Percentiles rank a stretch among this genome's conserved stretches.
Conservation (phyloP, 2,888 invertebrate species). For the Netelia inedita region DNA sequence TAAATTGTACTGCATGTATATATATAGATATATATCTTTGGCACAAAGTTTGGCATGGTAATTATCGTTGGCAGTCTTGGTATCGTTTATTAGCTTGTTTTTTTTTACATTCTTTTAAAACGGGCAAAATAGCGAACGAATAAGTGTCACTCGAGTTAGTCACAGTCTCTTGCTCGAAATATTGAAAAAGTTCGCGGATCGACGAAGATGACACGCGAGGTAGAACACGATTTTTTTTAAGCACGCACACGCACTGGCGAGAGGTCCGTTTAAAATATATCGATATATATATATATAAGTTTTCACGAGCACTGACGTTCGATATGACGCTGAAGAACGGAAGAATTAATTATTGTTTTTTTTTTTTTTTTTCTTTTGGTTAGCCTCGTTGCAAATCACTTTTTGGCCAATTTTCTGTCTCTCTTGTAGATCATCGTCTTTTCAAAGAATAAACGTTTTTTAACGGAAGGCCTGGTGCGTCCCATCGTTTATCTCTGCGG, state of each 20-base stretch:
- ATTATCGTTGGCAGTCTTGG: constrained; percentile 41
- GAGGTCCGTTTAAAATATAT: too few species aligned
- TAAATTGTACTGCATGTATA: constrained; percentile 64
- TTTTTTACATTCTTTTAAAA: too few species aligned
- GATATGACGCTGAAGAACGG: too few species aligned
- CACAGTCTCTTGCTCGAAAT: not conserved
- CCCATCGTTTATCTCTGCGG: constrained; percentile 72
- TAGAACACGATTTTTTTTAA: too few species aligned
- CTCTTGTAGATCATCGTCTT: constrained; percentile 75
- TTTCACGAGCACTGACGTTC: too few species aligned
- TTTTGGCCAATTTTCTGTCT: constrained; percentile 72
- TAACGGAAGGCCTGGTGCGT: constrained; percentile 73
- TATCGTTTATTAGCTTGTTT: not conserved
- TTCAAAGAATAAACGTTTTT: constrained; percentile 74
- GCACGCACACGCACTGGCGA: too few species aligned
- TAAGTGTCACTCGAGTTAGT: not conserved
- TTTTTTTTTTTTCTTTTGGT: too few species aligned
- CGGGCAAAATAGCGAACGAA: not conserved
- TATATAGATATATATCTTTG: constrained; percentile 68
- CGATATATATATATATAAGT: too few species aligned
- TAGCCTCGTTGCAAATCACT: constrained; percentile 66
- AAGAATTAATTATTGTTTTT: too few species aligned
- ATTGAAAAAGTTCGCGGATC: too few species aligned
- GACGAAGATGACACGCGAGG: too few species aligned
- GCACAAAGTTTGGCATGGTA: constrained; percentile 72